Evolutionary conservation across 2,888 invertebrate species (phyloP).

Genomic region (Acrobasis repandana): DNA sequence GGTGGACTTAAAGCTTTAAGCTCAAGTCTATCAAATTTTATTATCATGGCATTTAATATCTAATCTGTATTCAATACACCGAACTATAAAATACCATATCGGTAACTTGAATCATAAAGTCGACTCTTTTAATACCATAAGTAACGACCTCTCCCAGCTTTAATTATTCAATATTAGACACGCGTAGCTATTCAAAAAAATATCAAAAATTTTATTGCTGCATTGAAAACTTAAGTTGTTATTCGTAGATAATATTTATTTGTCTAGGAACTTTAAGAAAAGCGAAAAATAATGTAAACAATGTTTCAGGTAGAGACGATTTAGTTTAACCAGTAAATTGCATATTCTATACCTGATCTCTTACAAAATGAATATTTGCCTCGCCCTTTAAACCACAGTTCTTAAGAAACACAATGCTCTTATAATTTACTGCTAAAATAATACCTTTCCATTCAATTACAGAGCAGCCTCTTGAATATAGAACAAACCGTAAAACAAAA

Average conservation of each 20-base stretch:
- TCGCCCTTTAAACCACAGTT: conserved; percentile 13
- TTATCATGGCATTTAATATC: conserved; percentile 59
- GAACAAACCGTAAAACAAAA: conserved; percentile 38
- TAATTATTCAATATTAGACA: conserved; percentile 4
- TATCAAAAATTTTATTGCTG: not conserved
- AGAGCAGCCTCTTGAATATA: conserved; percentile 26
- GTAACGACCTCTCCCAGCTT: not conserved
- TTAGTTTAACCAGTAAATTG: conserved; percentile 17
- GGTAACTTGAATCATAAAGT: conserved; percentile 6
- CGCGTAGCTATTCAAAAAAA: not conserved
- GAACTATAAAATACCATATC: conserved; percentile 25
- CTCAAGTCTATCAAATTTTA: conserved; percentile 60
- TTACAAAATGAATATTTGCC: not conserved
- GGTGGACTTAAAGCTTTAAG: conserved; percentile 54
- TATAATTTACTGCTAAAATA: conserved; percentile 22
- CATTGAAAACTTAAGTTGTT: not conserved
- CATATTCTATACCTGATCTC: not conserved
- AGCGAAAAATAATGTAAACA: conserved; percentile 1
- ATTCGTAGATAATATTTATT: too few species aligned
- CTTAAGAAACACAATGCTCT: conserved; percentile 17
- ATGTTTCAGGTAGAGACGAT: conserved; percentile 15
- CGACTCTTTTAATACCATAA: conserved; percentile 1
- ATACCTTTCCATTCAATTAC: conserved; percentile 23
- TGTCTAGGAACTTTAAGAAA: not conserved
- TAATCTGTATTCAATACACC: conserved; percentile 70